Evolutionary conservation across 2,113 vertebrate genomes (phyloP).

Genomic region (Platichthys stellatus): DNA sequence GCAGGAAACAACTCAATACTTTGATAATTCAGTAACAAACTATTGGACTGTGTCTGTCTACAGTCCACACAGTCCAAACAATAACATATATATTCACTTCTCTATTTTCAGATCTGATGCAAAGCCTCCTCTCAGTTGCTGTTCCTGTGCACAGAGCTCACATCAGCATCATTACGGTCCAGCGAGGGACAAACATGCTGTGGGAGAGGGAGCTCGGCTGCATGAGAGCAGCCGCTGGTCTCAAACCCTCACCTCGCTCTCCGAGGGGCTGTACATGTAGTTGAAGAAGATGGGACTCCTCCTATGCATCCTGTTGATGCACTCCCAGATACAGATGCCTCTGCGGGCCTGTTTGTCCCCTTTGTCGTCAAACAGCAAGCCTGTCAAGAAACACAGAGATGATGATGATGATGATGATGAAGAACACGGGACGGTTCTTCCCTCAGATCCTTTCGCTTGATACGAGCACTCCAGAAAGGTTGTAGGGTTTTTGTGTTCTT

Average conservation of each 20-base stretch:
- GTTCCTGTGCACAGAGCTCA: too few relatives aligned
- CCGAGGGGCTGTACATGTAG: slow-evolving; percentile 91
- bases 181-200: too few relatives aligned
- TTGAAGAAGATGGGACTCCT: slow-evolving; percentile 96
- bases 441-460: background rate
- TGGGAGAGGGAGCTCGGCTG: background rate
- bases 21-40: too few relatives aligned
- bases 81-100: too few relatives aligned
- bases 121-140: too few relatives aligned
- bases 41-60: too few relatives aligned
- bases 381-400: slow-evolving; percentile 74
- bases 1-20: too few relatives aligned
- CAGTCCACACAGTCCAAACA: too few relatives aligned
- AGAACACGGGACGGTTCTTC: background rate
- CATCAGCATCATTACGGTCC: too few relatives aligned
- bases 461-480: background rate
- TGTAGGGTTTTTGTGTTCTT: background rate
- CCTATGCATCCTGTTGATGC: slow-evolving; percentile 92
- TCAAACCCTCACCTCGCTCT: slow-evolving; percentile 82
- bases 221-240: background rate
- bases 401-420: slow-evolving; percentile 39
- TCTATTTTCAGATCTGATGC: too few relatives aligned
- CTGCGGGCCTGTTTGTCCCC: slow-evolving; percentile 92
- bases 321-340: slow-evolving; percentile 97
- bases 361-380: slow-evolving; percentile 96